Conservation (phyloP, 2,797 vertebrate species). For the Hippopotamyrus pictus region DNA sequence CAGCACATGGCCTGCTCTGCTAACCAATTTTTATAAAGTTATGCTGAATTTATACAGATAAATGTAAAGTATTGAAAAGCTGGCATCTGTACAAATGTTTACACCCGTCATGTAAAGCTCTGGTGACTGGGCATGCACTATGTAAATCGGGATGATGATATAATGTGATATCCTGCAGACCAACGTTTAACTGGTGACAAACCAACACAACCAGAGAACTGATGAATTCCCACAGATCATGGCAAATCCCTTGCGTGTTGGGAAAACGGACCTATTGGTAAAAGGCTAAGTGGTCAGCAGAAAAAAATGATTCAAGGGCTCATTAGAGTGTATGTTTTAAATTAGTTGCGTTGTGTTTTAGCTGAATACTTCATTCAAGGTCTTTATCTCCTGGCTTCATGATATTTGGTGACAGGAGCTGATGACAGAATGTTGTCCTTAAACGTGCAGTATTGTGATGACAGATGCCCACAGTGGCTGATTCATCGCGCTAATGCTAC, state of each 20-base stretch:
- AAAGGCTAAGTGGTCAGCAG: neutral
- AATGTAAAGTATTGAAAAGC: neutral
- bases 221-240: neutral
- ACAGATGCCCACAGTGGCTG: neutral
- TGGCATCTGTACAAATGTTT: neutral
- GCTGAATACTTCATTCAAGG: neutral
- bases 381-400: neutral
- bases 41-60: neutral
- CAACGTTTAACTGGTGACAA: neutral
- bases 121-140: neutral
- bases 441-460: neutral
- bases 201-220: neutral
- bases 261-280: neutral
- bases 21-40: neutral
- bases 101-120: neutral
- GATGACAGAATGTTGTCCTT: neutral
- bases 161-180: neutral
- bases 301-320: neutral
- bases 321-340: neutral
- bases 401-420: neutral
- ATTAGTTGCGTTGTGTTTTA: neutral
- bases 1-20: neutral
- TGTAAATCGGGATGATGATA: neutral
- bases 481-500: neutral
- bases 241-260: neutral